Evolutionary conservation across 1,140 invertebrate genomes (phyloP).

Genomic region (Ips typographus): DNA sequence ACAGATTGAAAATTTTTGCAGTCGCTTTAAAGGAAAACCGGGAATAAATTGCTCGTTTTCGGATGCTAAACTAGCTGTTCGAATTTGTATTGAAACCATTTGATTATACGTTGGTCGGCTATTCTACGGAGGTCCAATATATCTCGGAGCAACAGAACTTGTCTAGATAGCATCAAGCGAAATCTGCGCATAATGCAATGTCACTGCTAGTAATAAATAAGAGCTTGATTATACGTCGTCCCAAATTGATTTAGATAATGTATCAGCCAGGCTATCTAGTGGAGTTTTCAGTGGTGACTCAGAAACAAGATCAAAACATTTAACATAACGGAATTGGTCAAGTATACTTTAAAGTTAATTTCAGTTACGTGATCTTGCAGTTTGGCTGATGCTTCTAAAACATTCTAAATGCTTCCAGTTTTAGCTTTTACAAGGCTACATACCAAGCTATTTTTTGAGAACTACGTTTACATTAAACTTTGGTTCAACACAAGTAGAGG

Average conservation of each 20-base stretch:
- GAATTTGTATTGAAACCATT: conserved; percentile 19
- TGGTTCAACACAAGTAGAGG: too few relatives aligned
- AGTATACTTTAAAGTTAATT: background rate
- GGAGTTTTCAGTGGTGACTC: conserved; percentile 4
- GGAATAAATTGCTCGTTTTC: background rate
- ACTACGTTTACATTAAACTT: too few relatives aligned
- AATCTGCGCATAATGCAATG: conserved; percentile 21
- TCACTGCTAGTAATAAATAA: conserved; percentile 27
- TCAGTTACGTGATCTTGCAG: too few relatives aligned
- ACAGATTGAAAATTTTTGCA: background rate
- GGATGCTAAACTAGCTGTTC: conserved; percentile 1
- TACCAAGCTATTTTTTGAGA: too few relatives aligned
- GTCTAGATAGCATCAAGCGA: conserved; percentile 14
- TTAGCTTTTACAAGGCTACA: too few relatives aligned
- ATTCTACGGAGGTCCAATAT: conserved; percentile 16
- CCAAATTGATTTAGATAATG: conserved; percentile 29
- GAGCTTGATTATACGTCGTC: conserved; percentile 22
- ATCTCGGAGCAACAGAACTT: conserved; percentile 13
- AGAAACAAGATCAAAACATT: background rate
- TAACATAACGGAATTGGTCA: background rate
- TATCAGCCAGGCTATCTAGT: conserved; percentile 17
- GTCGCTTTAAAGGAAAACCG: background rate
- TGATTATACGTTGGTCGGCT: conserved; percentile 10
- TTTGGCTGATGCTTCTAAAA: too few relatives aligned
- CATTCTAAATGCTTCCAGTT: too few relatives aligned